Evolutionary conservation across 2,888 invertebrate species (phyloP).

Genomic region (Rhingia rostrata): DNA sequence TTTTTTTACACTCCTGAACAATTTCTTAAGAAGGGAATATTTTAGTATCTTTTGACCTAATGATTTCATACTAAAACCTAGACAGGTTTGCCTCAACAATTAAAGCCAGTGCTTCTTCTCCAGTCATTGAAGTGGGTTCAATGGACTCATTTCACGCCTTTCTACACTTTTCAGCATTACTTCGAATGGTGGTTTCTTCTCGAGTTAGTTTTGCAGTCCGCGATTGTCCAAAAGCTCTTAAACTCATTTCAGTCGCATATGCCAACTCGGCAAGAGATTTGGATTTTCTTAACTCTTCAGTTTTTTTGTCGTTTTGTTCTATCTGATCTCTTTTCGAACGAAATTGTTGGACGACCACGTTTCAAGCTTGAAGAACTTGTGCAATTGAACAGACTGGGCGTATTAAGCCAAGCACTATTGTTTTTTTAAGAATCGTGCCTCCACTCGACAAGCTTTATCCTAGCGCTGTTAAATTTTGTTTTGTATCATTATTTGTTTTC

Average conservation of each 20-base stretch:
- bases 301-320: too few species aligned
- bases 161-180: not conserved
- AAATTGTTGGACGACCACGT: too few species aligned
- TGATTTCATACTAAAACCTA: constrained; percentile 11
- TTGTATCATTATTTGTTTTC: not conserved
- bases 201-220: not conserved
- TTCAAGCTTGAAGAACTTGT: too few species aligned
- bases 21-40: constrained; percentile 14
- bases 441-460: not conserved
- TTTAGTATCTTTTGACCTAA: constrained; percentile 8
- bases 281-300: too few species aligned
- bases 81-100: constrained; percentile 17
- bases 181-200: not conserved
- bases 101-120: constrained; percentile 23
- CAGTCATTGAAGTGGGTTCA: constrained; percentile 11
- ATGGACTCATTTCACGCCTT: not conserved
- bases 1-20: constrained; percentile 17
- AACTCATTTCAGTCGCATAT: too few species aligned
- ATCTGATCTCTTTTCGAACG: too few species aligned
- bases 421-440: too few species aligned
- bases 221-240: not conserved
- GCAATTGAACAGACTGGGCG: too few species aligned
- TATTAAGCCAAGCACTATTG: too few species aligned
- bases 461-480: too few species aligned
- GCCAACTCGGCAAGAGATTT: too few species aligned